These are phyloP conservation scores for Macrotrachela quadricornifera DNA, from an alignment of 1,140 invertebrate genomes.

Conservation along the genomic window DNA sequence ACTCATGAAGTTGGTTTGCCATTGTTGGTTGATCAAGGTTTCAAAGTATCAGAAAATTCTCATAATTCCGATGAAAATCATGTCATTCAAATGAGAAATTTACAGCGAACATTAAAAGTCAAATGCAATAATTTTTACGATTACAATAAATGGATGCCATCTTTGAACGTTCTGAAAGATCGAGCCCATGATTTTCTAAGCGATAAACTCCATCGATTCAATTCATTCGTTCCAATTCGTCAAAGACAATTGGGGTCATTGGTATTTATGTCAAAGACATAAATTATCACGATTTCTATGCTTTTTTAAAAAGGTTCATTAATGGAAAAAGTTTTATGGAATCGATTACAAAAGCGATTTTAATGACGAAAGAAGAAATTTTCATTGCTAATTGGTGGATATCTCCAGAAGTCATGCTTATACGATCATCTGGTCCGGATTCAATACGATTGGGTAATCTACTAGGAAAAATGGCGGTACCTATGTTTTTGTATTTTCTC, in stretches of 20 bases:
- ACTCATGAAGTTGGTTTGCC: slow-evolving; percentile 53
- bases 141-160: no score
- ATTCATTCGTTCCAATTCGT: slow-evolving; percentile 51
- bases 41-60: slow-evolving; percentile 60
- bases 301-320: slow-evolving; percentile 35
- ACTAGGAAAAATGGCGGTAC: slow-evolving; percentile 63
- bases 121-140: no score
- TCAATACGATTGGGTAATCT: slow-evolving; percentile 66
- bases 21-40: slow-evolving; percentile 67
- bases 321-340: slow-evolving; percentile 67
- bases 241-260: slow-evolving; percentile 40
- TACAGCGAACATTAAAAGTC: slow-evolving; percentile 14
- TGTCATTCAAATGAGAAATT: slow-evolving; percentile 58
- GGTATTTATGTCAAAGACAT: slow-evolving; percentile 49
- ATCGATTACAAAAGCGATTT: slow-evolving; percentile 63
- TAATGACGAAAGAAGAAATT: slow-evolving; percentile 70
- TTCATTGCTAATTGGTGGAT: slow-evolving; percentile 89
- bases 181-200: no score
- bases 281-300: no score
- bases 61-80: slow-evolving; percentile 56
- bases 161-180: no score
- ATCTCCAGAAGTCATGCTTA: slow-evolving; percentile 83
- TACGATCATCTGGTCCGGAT: slow-evolving; percentile 47
- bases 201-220: slow-evolving; percentile 37
- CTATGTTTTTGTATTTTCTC: background rate